phyloP scores from a whole-genome alignment of 2,113 vertebrate genomes.

The Chunga burmeisteri region DNA sequence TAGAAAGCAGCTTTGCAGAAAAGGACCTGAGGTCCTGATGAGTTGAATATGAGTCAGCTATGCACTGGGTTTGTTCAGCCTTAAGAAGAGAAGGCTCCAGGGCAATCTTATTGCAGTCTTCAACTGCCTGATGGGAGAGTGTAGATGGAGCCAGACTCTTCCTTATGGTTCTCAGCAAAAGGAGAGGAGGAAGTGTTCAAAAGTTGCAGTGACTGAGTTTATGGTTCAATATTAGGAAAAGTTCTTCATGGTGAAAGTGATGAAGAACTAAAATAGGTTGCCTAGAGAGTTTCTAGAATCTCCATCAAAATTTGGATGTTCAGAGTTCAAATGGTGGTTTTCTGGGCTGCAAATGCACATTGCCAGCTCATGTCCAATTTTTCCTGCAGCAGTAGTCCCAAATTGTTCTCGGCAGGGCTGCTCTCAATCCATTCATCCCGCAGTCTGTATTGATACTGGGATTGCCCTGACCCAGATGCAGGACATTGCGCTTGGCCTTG shows the following conservation, averaged over 20 bases:
- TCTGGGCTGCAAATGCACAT: background rate
- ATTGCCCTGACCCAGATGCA: background rate
- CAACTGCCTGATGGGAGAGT: too few species aligned
- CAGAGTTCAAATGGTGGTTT: background rate
- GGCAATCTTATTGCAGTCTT: too few species aligned
- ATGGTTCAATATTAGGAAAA: background rate
- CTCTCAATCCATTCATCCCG: background rate
- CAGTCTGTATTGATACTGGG: background rate
- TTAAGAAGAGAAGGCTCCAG: too few species aligned
- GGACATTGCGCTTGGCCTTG: background rate
- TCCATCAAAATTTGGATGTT: background rate
- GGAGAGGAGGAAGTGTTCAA: background rate
- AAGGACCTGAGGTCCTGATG: background rate
- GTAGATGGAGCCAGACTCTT: background rate
- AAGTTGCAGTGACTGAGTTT: background rate
- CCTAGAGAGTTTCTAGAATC: background rate
- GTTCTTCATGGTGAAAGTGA: background rate
- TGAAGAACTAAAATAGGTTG: background rate
- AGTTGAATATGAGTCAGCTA: too few species aligned
- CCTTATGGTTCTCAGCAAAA: background rate
- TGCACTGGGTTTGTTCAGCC: too few species aligned
- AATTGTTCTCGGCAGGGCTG: background rate
- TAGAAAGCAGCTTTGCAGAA: background rate
- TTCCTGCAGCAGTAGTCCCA: background rate
- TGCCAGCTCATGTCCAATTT: background rate